Conservation (phyloP, 2,113 vertebrate species). For the Procavia capensis region DNA sequence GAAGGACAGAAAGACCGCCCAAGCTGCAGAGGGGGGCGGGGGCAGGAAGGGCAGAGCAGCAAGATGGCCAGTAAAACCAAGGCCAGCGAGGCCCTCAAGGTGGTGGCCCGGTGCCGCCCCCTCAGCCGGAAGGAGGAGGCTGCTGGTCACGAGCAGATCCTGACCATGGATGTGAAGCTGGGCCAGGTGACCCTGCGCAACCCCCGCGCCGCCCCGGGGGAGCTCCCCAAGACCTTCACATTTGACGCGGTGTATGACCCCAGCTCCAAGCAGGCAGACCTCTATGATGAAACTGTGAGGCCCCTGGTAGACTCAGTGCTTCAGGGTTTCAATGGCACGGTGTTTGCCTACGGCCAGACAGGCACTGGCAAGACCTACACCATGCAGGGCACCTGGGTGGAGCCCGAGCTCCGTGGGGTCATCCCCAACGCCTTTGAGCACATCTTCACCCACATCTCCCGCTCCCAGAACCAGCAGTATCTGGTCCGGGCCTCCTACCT, state of each 20-base stretch:
- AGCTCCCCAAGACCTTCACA: conserved; percentile 95
- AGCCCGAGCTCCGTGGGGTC: conserved; percentile 92
- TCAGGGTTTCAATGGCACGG: conserved; percentile 96
- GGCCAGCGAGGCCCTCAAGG: conserved; percentile 93
- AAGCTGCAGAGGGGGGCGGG: neutral
- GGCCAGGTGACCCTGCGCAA: conserved; percentile 95
- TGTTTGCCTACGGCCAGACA: conserved; percentile 96
- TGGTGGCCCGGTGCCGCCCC: conserved; percentile 97
- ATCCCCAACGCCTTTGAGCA: conserved; percentile 96
- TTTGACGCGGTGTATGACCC: conserved; percentile 96
- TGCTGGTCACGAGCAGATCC: conserved; percentile 88
- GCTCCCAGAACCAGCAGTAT: conserved; percentile 97
- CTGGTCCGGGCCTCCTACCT: conserved; percentile 98
- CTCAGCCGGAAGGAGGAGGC: conserved; percentile 91
- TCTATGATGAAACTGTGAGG: conserved; percentile 95
- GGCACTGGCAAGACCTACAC: conserved; percentile 98
- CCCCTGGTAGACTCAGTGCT: conserved; percentile 95
- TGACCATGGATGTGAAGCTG: conserved; percentile 93
- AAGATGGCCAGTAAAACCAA: conserved; percentile 88
- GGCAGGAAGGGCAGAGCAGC: conserved; percentile 24
- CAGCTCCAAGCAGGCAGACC: conserved; percentile 92
- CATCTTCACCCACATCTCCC: conserved; percentile 97
- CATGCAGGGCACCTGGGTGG: conserved; percentile 93
- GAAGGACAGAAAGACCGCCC: conserved; percentile 29
- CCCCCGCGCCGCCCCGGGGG: conserved; percentile 91